Evolutionary conservation across 2,888 invertebrate genomes (phyloP), one percentile per base, ranked within the genome.

Genomic region (Drosophila aldrichi): DNA sequence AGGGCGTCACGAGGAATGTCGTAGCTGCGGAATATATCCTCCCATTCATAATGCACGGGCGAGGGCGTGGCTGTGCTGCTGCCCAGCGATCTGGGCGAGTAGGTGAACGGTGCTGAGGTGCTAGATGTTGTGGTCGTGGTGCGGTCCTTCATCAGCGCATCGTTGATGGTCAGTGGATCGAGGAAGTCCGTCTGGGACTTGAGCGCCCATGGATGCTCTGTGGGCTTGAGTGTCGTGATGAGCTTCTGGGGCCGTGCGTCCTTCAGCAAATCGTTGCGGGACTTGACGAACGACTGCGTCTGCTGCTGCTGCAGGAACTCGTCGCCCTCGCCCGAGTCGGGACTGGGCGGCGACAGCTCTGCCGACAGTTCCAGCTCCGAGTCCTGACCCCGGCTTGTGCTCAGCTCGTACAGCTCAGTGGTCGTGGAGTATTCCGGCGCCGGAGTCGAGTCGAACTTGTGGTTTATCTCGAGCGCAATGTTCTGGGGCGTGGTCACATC

Each of bases 161-260:
- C 95, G 86, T 97, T 97, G 18, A 96, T 94, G 29, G 95, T 95
- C 36, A 95, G 94, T 0, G 97, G 96, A 91, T 96, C 96, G 9
- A 96, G 93, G 73, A 94, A 94, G 12, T 95, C 94, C 0, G 96
- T 95, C 54, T 95, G 95, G 61, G 94, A 93, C 5, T 94, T 93
- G 16, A 90, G 68, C 1, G 83, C 68, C 94, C 94, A 94, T 3
- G 94, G 94, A 71, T 93, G 91, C 69, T 92, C 90, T 0, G 91
- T 92, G n/a, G 92, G 89, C 36, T 90, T 91, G 61, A 75, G 74
- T 3, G 85, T 79, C 1, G 74, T 61, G 60, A 71, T 78, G n/a
- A 81, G 77, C 68, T 76, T 89, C 46, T 78, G 79, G 10, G 70
- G 77, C 41, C 70, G 78, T 6, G 64, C 62, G 7, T 85, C 85